Conservation (phyloP, 2,888 invertebrate genomes). For the Drosophila ustulata region DNA sequence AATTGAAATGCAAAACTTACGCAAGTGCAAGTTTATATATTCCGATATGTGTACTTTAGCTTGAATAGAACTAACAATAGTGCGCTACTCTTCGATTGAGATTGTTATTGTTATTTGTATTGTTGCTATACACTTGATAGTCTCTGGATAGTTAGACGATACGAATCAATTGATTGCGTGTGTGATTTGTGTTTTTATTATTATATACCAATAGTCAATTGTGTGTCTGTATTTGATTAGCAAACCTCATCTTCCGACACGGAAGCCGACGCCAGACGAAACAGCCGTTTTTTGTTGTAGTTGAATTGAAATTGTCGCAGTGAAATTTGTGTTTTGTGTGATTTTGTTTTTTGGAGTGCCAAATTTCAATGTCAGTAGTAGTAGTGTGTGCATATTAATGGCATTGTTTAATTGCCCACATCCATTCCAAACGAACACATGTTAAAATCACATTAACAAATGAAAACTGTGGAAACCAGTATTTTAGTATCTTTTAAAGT, state of each 20-base stretch:
- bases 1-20: slow-evolving; percentile 63
- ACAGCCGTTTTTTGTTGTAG: slow-evolving; percentile 27
- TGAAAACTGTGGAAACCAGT: not conserved
- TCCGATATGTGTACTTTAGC: slow-evolving; percentile 19
- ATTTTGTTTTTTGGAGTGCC: slow-evolving; percentile 40
- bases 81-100: slow-evolving; percentile 4
- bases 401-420: slow-evolving; percentile 23
- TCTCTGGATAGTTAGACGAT: slow-evolving; percentile 31
- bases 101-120: slow-evolving; percentile 19
- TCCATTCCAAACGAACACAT: slow-evolving; percentile 14
- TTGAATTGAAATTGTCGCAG: slow-evolving; percentile 59
- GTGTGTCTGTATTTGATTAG: slow-evolving; percentile 25
- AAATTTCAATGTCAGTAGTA: slow-evolving; percentile 76
- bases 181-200: slow-evolving; percentile 25
- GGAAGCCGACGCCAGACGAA: slow-evolving; percentile 66
- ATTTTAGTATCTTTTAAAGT: not conserved
- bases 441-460: not conserved
- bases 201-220: slow-evolving; percentile 26
- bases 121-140: slow-evolving; percentile 23
- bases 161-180: slow-evolving; percentile 17
- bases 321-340: slow-evolving; percentile 53
- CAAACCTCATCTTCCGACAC: slow-evolving; percentile 72
- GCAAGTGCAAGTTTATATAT: slow-evolving; percentile 49
- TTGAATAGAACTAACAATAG: slow-evolving; percentile 22
- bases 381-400: slow-evolving; percentile 67